A percentile compares a stretch with the other conserved stretches of the same genome.
These are phyloP conservation scores for Ephydatia muelleri DNA, from an alignment of 37 sponge, comb jelly and placozoan species.

Conservation along the genomic window DNA sequence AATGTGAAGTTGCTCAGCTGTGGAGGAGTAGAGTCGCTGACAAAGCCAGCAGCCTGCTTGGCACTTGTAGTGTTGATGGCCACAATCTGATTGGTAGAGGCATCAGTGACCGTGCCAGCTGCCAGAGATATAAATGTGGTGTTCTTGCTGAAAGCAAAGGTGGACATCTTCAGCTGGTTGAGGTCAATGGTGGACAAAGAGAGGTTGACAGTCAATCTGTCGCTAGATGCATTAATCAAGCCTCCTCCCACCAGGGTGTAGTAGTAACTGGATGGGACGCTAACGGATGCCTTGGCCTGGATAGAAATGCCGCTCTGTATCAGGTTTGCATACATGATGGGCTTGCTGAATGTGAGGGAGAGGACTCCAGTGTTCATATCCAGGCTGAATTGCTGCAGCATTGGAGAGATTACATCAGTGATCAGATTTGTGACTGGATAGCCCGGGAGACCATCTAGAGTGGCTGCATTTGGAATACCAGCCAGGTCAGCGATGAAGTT, in stretches of 20 bases:
- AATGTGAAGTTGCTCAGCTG: slow-evolving; percentile 49
- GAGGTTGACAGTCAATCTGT: slow-evolving; percentile 43
- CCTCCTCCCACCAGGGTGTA: slow-evolving; percentile 61
- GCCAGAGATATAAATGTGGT: slow-evolving; percentile 62
- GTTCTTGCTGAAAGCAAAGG: slow-evolving; percentile 60
- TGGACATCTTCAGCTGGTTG: slow-evolving; percentile 55
- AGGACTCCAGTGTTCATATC: slow-evolving; percentile 71
- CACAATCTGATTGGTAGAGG: slow-evolving; percentile 47
- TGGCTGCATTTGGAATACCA: slow-evolving; percentile 30
- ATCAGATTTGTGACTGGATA: slow-evolving; percentile 46
- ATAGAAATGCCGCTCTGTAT: slow-evolving; percentile 52
- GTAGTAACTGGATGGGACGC: background rate
- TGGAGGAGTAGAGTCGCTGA: slow-evolving; percentile 64
- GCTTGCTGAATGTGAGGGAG: slow-evolving; percentile 72
- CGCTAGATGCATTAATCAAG: slow-evolving; percentile 27
- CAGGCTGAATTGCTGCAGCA: slow-evolving; percentile 43
- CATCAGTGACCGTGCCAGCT: slow-evolving; percentile 54
- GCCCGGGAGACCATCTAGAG: slow-evolving; percentile 17
- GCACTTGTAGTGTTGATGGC: slow-evolving; percentile 38
- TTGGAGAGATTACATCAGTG: slow-evolving; percentile 54
- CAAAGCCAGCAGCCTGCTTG: slow-evolving; percentile 28
- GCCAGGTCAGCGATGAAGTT: slow-evolving; percentile 69
- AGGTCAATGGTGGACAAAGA: slow-evolving; percentile 58
- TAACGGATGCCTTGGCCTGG: slow-evolving; percentile 27
- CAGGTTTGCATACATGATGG: slow-evolving; percentile 43